These are phyloP conservation scores for Shinisaurus crocodilurus DNA, from an alignment of 2,113 vertebrate genomes.

Conservation along the genomic window DNA sequence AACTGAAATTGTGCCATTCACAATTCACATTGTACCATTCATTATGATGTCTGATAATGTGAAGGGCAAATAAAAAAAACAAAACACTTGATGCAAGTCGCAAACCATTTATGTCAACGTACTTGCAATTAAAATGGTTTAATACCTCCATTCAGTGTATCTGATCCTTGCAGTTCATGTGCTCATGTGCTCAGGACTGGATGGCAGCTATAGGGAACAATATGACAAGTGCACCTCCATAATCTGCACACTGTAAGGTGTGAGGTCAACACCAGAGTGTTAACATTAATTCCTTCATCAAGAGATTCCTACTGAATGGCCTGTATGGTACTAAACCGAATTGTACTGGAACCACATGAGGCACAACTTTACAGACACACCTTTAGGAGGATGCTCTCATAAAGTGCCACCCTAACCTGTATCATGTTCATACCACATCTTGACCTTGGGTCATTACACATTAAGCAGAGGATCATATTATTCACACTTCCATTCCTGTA, in stretches of 20 bases:
- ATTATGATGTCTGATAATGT: neutral
- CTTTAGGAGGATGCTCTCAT: neutral
- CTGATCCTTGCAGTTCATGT: neutral
- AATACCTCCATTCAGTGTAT: neutral
- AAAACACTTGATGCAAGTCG: neutral
- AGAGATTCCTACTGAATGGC: neutral
- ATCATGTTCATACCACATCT: neutral
- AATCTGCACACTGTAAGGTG: neutral
- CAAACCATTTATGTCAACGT: neutral
- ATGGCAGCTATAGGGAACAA: neutral
- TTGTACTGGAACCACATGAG: neutral
- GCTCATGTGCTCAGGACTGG: neutral
- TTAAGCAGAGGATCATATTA: neutral
- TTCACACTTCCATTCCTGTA: neutral
- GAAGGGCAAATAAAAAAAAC: neutral
- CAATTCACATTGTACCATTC: neutral
- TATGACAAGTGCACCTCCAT: neutral
- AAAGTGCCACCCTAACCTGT: neutral
- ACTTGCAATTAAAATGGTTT: neutral
- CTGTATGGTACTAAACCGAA: neutral
- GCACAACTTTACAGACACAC: neutral
- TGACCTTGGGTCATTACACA: neutral
- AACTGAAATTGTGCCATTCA: neutral
- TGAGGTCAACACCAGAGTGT: neutral
- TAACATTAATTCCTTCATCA: neutral